Percentiles rank a stretch among this genome's conserved stretches.
phyloP scores from a whole-genome alignment of 2,888 invertebrate genomes.

The Mythimna loreyi region DNA sequence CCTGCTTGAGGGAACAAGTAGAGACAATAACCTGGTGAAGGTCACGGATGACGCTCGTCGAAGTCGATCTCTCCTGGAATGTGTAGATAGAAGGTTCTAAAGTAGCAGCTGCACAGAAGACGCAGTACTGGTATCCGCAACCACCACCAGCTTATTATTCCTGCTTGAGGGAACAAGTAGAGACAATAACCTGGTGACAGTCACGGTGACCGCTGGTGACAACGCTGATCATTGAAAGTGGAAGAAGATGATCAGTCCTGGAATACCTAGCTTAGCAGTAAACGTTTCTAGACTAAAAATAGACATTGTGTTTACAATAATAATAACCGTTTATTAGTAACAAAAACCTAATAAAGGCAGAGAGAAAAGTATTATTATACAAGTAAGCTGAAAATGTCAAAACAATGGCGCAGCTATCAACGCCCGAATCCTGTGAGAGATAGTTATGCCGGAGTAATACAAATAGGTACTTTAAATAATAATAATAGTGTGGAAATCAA shows the following conservation, averaged over 20 bases:
- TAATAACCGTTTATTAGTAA: too few species aligned
- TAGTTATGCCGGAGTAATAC: too few species aligned
- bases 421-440: too few species aligned
- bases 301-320: too few species aligned
- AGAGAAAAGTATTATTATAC: too few species aligned
- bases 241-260: neutral
- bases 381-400: too few species aligned
- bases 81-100: neutral
- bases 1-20: neutral
- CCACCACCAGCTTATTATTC: neutral
- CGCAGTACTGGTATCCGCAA: neutral
- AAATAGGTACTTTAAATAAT: too few species aligned
- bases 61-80: too few species aligned
- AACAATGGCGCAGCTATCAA: too few species aligned
- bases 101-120: neutral
- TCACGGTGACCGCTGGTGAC: neutral
- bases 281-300: neutral
- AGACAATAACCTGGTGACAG: neutral
- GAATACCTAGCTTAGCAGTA: neutral
- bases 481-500: too few species aligned
- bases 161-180: neutral
- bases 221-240: neutral
- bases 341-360: too few species aligned
- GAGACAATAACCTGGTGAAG: neutral
- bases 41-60: neutral